phyloP scores from a whole-genome alignment of 2,797 vertebrate genomes.

The Neosilurus hyrtlii region DNA sequence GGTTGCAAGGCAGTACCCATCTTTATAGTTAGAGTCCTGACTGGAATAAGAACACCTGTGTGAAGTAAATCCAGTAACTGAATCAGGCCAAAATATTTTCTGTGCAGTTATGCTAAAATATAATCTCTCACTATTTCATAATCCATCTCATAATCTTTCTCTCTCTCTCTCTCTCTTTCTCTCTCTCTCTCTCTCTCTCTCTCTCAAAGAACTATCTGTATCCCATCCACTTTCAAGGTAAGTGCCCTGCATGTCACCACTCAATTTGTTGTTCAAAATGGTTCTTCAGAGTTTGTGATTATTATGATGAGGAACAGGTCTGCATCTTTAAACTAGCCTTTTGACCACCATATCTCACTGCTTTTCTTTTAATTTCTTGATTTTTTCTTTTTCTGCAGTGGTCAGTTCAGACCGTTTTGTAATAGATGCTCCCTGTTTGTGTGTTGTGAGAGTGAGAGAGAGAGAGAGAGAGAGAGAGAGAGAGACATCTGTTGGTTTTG shows the following conservation, averaged over 20 bases:
- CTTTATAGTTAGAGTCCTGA: not conserved
- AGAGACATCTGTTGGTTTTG: constrained; percentile 58
- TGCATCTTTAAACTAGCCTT: not conserved
- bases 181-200: constrained; percentile 37
- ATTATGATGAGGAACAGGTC: not conserved
- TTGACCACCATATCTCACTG: not conserved
- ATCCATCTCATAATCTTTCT: constrained; percentile 46
- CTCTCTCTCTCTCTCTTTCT: constrained; percentile 26
- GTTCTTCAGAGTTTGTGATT: not conserved
- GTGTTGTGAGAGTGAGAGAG: not conserved
- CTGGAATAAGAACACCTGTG: not conserved
- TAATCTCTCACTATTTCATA: not conserved
- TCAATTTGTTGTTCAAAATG: constrained; percentile 15
- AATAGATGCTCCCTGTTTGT: not conserved
- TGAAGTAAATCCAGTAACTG: not conserved
- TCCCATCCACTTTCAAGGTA: not conserved
- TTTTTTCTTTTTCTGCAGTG: constrained; percentile 28
- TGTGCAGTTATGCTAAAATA: not conserved
- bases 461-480: not conserved
- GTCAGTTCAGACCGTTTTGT: constrained; percentile 35
- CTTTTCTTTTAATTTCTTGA: constrained; percentile 36
- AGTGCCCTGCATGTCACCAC: constrained; percentile 17
- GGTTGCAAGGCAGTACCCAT: not conserved
- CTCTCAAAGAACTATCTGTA: not conserved
- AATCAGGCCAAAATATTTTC: not conserved